A percentile compares a stretch with the other conserved stretches of the same genome.
phyloP scores from a whole-genome alignment of 2,113 vertebrate species.

The human region GRCh38 chr12:18849001-18849500 shows the following conservation, averaged over 20 bases:
- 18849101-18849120: not conserved
- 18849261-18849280: not conserved
- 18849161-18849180: not conserved
- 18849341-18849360: conserved; percentile 15
- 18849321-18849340: not conserved
- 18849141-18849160: not conserved
- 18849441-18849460: conserved; percentile 2
- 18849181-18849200: not conserved
- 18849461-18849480: not conserved
- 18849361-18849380: conserved; percentile 25
- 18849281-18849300: not conserved
- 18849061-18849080: not conserved
- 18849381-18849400: not conserved
- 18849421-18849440: conserved; percentile 16
- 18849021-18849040: not conserved
- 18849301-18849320: not conserved
- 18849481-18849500: not conserved
- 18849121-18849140: not conserved
- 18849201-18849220: not conserved
- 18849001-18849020: not conserved
- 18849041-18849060: not conserved
- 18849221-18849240: not conserved
- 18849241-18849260: not conserved
- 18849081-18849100: not conserved
- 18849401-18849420: not conserved